Evolutionary conservation across 2,797 vertebrate species (phyloP), one percentile per base, ranked within the genome.

Genomic region (Gobio occitaniae): DNA sequence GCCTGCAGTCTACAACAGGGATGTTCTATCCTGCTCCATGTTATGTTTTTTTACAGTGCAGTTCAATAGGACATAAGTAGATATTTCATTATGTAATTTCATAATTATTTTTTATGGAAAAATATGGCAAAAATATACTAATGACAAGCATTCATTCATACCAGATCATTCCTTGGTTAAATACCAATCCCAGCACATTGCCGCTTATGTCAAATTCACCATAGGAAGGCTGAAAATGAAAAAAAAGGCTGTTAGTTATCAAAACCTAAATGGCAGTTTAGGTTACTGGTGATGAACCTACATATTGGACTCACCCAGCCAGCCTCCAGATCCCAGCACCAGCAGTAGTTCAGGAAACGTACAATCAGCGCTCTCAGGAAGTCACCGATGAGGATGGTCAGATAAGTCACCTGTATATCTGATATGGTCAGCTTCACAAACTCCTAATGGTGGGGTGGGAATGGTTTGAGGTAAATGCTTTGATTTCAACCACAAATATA

Each of bases 81-180:
- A 44, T 44, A 2, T 44, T 44, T 44, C 9, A 44, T 44, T 44
- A 44, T 44, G 41, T 44, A 9, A 44, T 44, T 44, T 44, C 41
- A 44, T 44, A 44, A 44, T 44, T 50, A 4, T 50, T 5, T 50
- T 50, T 13, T 16, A 13, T 50, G 5, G 1, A 4, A 32, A 50
- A 50, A 50, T 50, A 50, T 50, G 48, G 48, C 13, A 50, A 50
- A 50, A 16, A 16, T 50, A 4, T 15, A 2, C 48, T 50, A 50
- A 16, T 15, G 48, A 50, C 5, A 50, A 50, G 3, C 5, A 15
- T 50, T 79, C 86, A 63, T 50, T 88, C 80, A 89, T 95, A 99
- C 98, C 98, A 99, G 92, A 99, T 99, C 98, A 99, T 99, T 85
- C 98, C 98, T 94, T 99, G 98, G 90, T 99, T 99, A 96, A 99